Evolutionary conservation across 1,140 invertebrate genomes (phyloP), one percentile per base, ranked within the genome.

Genomic region (Caerostris extrusa): DNA sequence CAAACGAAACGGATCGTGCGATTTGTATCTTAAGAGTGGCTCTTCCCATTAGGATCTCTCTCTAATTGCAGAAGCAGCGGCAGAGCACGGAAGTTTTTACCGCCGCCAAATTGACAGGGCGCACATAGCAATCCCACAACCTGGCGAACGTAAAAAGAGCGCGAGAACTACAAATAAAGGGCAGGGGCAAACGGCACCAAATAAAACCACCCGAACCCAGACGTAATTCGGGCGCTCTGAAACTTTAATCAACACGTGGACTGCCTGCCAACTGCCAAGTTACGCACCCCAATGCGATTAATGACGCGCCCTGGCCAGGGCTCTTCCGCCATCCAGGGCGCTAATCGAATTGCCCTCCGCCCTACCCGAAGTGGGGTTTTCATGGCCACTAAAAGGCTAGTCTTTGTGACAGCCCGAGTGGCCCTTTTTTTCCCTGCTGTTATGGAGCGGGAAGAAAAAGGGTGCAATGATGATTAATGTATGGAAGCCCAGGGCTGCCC

Each of bases 241-340:
- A 91, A 91, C 90, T 91, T 91, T 91, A 91, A 91, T 91, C 90
- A 91, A 91, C 90, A 82, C 90, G 90, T 91, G 90, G 90, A 91
- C 90, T 91, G 90, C 69, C 90, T 91, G 90, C 90, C 90, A 91
- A 91, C 90, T 91, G 90, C 90, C 90, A 82, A 55, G 67, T 91
- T 91, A 91, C 90, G 90, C 90, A 56, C 34, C 71, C 71, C 90
- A 69, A 91, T 91, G 69, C 90, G 71, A 91, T 91, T 91, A 91
- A 91, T 91, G 90, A 82, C 57, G 53, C 58, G 53, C 61, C 56
- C 17, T 56, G 12, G 56, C 69, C 7, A 69, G 90, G 90, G 69
- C 67, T 69, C 71, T 55, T 71, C 50, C 34, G 12, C 90, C 90
- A 91, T 85, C 82, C 82, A 57, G n/a, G 55, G 55, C 17, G 82